These are phyloP conservation scores for Pogoniulus pusillus DNA, from an alignment of 2,797 vertebrate species.

Conservation along the genomic window DNA sequence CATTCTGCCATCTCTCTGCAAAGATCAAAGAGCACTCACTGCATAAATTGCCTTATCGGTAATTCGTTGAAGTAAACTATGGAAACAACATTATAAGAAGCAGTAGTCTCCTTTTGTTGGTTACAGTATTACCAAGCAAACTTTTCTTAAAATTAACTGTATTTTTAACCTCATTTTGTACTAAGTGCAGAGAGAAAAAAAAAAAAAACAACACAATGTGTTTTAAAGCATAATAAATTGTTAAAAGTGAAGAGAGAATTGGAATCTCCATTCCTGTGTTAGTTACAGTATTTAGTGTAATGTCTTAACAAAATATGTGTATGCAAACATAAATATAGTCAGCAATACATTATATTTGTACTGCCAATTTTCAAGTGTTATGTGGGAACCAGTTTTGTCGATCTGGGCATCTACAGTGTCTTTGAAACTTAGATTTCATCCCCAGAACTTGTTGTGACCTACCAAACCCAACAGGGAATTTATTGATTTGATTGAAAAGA, in stretches of 20 bases:
- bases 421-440: constrained; percentile 15
- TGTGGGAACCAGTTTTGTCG: neutral
- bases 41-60: constrained; percentile 71
- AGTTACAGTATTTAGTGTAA: neutral
- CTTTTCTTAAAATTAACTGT: constrained; percentile 12
- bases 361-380: neutral
- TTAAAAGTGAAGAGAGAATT: neutral
- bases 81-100: constrained; percentile 67
- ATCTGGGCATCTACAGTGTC: neutral
- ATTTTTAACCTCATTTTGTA: neutral
- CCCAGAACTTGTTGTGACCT: constrained; percentile 6
- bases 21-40: constrained; percentile 73
- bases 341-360: neutral
- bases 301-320: neutral
- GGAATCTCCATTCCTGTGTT: neutral
- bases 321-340: neutral
- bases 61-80: constrained; percentile 67
- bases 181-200: neutral
- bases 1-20: constrained; percentile 73
- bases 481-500: constrained; percentile 16
- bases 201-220: neutral
- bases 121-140: constrained; percentile 41
- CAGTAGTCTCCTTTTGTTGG: constrained; percentile 58
- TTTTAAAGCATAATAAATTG: neutral
- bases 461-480: neutral